Conservation (phyloP, 2,888 invertebrate genomes). For the Cetonia aurata region DNA sequence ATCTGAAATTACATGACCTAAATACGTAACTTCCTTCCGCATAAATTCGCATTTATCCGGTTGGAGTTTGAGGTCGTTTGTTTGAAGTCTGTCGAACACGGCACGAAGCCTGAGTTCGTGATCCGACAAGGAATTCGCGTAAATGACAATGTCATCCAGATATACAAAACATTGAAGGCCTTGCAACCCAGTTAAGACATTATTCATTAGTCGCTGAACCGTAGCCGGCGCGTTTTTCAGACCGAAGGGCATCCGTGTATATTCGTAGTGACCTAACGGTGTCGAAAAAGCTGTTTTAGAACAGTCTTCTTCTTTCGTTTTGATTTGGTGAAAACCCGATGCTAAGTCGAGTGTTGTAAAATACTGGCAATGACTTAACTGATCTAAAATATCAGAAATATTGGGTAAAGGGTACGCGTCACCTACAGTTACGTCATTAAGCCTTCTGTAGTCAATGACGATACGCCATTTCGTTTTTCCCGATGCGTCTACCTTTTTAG, state of each 20-base stretch:
- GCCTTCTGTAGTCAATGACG: slow-evolving; percentile 36
- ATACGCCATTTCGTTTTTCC: slow-evolving; percentile 40
- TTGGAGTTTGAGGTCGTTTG: slow-evolving; percentile 53
- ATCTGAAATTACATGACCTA: slow-evolving; percentile 53
- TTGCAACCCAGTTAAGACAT: slow-evolving; percentile 53
- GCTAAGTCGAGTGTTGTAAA: slow-evolving; percentile 31
- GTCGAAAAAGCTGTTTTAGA: slow-evolving; percentile 6
- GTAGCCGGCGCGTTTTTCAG: too few species aligned
- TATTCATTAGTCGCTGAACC: slow-evolving; percentile 54
- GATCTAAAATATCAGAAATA: slow-evolving; percentile 42
- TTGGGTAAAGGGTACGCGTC: slow-evolving; percentile 56
- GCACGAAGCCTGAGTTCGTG: slow-evolving; percentile 49
- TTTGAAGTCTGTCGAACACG: slow-evolving; percentile 41
- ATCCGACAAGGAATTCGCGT: slow-evolving; percentile 51
- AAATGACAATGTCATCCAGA: slow-evolving; percentile 60
- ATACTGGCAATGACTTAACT: slow-evolving; percentile 39
- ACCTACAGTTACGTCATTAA: slow-evolving; percentile 46
- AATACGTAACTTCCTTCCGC: slow-evolving; percentile 52
- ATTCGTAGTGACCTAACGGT: too few species aligned
- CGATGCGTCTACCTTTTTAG: slow-evolving; percentile 6
- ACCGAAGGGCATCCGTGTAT: too few species aligned
- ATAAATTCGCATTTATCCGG: slow-evolving; percentile 58
- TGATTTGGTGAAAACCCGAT: slow-evolving; percentile 1
- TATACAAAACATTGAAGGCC: slow-evolving; percentile 54
- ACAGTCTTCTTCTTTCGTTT: not conserved